Evolutionary conservation across 1,140 invertebrate species (phyloP).

Genomic region (Brevipalpus yothersi): DNA sequence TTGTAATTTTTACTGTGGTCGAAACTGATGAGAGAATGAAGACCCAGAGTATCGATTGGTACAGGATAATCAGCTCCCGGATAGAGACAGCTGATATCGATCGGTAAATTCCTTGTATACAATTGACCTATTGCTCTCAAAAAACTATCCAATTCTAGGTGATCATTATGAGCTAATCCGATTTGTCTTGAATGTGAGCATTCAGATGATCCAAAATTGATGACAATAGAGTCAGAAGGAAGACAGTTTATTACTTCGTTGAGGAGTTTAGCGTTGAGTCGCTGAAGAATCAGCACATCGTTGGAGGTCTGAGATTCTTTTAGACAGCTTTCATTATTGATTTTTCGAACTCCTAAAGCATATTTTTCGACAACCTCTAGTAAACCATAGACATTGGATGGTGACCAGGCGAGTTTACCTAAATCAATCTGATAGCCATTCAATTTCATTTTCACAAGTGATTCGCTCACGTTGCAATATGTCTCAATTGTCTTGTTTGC

Average conservation of each 20-base stretch:
- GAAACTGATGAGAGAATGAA: conserved; percentile 60
- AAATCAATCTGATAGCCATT: neutral
- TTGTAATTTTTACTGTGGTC: conserved; percentile 58
- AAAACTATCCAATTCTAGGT: neutral
- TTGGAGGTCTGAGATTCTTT: too few species aligned
- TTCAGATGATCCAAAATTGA: neutral
- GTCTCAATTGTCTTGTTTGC: conserved; percentile 46
- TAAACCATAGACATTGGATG: neutral
- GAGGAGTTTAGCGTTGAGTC: neutral
- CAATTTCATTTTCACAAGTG: neutral
- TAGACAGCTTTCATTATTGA: too few species aligned
- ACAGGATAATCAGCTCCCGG: conserved; percentile 53
- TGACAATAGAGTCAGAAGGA: neutral
- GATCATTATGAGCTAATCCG: neutral
- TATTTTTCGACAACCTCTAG: neutral
- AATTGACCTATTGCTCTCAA: neutral
- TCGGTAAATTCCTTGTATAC: neutral
- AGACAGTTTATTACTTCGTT: neutral
- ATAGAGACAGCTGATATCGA: conserved; percentile 36
- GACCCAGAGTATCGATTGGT: conserved; percentile 55
- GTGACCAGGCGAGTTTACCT: neutral
- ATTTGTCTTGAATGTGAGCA: neutral
- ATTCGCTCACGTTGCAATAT: conserved; percentile 14
- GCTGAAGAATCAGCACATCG: too few species aligned
- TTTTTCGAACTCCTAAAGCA: neutral